Base-by-base conservation (phyloP, 2,888 invertebrate species). In the Diaperis boleti region DNA sequence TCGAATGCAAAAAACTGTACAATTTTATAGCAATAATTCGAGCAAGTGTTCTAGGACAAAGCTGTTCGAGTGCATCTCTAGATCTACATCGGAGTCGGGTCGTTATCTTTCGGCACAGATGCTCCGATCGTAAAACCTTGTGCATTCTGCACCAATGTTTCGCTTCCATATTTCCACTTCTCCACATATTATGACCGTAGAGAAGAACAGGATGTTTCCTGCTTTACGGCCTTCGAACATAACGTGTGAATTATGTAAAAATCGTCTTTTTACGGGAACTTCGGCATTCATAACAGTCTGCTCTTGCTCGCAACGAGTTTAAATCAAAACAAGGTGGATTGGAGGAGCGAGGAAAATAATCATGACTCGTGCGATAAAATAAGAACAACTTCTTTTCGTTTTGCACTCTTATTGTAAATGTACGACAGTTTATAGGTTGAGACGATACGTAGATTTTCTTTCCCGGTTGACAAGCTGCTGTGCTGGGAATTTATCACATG, bases 51-150 rank as follows among this genome's bases (percentile, higher is more conserved):
- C 56, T 45, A 20, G 47, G 44, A 56, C 55, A 56, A 56, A 33
- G 55, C 55, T 29, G 42, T 56, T 56, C 13, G 55, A 56, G 42
- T 42, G 55, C 44, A 42, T 56, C 55, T 56, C 55, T 57, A 47
- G 33, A 55, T 55, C 55, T 33, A 39, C 55, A 55, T 55, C 57
- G 47, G 42, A 31, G 41, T 29, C 8, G 39, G 61, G 67, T 66
- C 67, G 69, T 69, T 69, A 69, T 69, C 67, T 71, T 61, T 63
- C 65, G 61, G 64, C 69, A 64, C 71, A 71, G 69, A 71, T 69
- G 71, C 63, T 65, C 62, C 56, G 63, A 67, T 69, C 71, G 60
- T 71, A 71, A 71, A 71, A 67, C 62, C 63, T 49, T 59, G 64
- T 69, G 68, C 65, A 65, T 66, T 70, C 59, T 65, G 63, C 64